Base-by-base conservation (phyloP, 2,797 vertebrate species). In the Aplochiton taeniatus region DNA sequence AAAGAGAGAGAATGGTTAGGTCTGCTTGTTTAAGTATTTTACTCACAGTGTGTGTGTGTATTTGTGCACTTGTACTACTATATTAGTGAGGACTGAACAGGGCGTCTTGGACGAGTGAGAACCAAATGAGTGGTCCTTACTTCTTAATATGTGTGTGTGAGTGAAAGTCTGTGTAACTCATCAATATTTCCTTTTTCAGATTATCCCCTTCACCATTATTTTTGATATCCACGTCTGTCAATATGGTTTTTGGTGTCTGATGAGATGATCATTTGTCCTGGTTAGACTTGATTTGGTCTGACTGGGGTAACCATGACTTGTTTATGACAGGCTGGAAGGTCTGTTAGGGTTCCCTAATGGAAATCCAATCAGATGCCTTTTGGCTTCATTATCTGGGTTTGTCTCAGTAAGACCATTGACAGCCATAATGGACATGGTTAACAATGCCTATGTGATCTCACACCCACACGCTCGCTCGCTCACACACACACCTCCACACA, bases 301-400 rank as follows among this genome's bases (percentile, higher is more conserved):
- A 48, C n/a, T 58, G 18, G 3, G 45, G 1, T 9, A 7, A 1
- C 16, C 43, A 18, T 16, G 45, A 11, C 57, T 11, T 19, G 57
- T 61, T 48, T 59, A 17, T 72, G 50, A 61, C 58, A 52, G 51
- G 48, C 16, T 20, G 10, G 47, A 54, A 67, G 61, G 20, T 9
- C 11, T 58, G 13, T 20, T 55, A 20, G 11, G 41, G 17, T 9
- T 66, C 50, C 45, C 46, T 46, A 58, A 63, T 63, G 45, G 43
- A 43, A 20, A 44, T 63, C 44, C 17, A 64, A 57, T 73, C 54
- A 31, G 17, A 10, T 19, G 58, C 16, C 14, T 42, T 14, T 58
- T 42, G 42, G 55, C 31, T 43, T 31, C 14, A 17, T 44, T n/a
- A 14, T 43, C 41, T 8, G 11, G 41, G 20, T 56, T 16, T 56